Conservation (phyloP, 2,888 invertebrate species). For the Seira ritae region DNA sequence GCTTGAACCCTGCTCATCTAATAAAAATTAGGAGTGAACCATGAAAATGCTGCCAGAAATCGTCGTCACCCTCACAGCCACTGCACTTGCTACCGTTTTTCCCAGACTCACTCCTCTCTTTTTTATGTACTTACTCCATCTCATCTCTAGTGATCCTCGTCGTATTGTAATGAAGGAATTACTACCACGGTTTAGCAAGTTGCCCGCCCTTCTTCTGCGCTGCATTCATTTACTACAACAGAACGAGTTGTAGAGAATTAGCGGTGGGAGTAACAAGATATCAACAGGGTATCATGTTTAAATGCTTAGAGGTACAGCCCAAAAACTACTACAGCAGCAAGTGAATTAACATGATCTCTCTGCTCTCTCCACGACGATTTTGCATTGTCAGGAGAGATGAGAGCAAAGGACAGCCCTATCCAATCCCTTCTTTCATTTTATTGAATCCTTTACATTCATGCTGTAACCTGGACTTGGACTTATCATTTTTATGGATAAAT, state of each 20-base stretch:
- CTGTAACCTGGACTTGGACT: no score
- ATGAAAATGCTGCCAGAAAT: constrained; percentile 2
- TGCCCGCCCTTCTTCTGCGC: constrained; percentile 48
- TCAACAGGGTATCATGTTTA: constrained; percentile 29
- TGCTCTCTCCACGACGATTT: not conserved
- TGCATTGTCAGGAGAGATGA: not conserved
- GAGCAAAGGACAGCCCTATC: constrained; percentile 11
- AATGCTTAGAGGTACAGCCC: not conserved
- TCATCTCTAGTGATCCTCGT: not conserved
- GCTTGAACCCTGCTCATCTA: constrained; percentile 20
- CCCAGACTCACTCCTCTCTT: constrained; percentile 12
- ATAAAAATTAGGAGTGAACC: constrained; percentile 7
- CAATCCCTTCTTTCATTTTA: not conserved
- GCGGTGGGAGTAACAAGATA: constrained; percentile 41
- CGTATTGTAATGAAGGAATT: constrained; percentile 13
- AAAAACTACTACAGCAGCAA: not conserved
- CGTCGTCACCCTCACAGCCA: constrained; percentile 2
- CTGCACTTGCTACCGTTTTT: constrained; percentile 20
- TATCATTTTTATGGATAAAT: constrained; percentile 14
- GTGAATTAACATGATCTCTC: constrained; percentile 2
- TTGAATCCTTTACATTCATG: not conserved
- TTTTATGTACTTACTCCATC: not conserved
- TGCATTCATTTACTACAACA: constrained; percentile 33
- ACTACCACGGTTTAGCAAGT: constrained; percentile 20
- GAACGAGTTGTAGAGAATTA: constrained; percentile 26